Evolutionary conservation across 2,113 vertebrate genomes (phyloP), one percentile per base, ranked within the genome.

Genomic region (Orcinus orca): DNA sequence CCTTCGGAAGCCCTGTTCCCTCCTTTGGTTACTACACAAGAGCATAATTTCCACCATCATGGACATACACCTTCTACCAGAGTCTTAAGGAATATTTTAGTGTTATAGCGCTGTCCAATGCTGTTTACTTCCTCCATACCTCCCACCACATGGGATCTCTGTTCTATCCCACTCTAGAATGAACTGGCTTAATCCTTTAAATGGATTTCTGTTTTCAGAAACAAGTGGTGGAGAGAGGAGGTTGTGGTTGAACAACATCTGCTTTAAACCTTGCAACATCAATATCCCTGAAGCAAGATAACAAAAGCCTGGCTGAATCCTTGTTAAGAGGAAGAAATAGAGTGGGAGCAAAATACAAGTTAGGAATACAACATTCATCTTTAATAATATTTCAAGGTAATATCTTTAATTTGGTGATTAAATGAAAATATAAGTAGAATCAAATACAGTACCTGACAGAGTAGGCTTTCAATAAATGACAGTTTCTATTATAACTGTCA

Each of bases 351-450:
- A 90, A 95, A 77, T n/a, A 44, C 12, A 90, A 90, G 70, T 88
- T 87, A 65, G 6, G 25, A 4, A 68, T 12, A 58, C 26, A 87
- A 47, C 23, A 95, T 88, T 60, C 89, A 36, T 80, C 14, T 85
- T 93, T 87, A 79, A 47, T 62, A 74, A 47, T 80, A 89, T 90
- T 90, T 92, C 10, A 67, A 90, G 38, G 26, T 84, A 58, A 76
- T 90, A 33, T 73, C 18, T 83, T 84, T 65, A 81, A 76, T 81
- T 84, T 94, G 20, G 29, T 96, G 26, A 65, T 33, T 68, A 87
- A 91, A 95, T 29, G 29, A 95, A 94, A 94, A 81, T n/a, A 21
- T 20, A 85, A 31, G 15, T 71, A 90, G 15, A 90, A 77, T 87
- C 11, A 93, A 73, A 87, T 95, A 15, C 1, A 86, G 47, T 41